Conservation (phyloP, 2,797 vertebrate genomes). For the Remorina albescens region DNA sequence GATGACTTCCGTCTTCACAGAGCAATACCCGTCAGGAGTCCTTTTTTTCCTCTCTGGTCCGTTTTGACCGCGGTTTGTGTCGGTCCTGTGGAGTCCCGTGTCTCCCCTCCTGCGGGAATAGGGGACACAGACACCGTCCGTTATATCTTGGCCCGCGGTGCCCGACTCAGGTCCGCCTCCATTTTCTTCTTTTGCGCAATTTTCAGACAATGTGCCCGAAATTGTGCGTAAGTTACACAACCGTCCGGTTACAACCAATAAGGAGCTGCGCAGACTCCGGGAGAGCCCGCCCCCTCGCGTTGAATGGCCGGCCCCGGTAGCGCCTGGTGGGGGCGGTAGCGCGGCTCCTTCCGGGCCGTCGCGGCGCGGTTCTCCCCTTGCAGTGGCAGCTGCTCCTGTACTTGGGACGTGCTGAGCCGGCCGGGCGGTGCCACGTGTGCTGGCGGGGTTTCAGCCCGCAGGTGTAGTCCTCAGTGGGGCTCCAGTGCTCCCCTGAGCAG, state of each 20-base stretch:
- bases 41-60: background rate
- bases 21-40: background rate
- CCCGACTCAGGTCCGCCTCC: slow-evolving; percentile 26
- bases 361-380: slow-evolving; percentile 41
- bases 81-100: too few species aligned
- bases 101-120: too few species aligned
- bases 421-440: background rate
- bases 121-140: background rate
- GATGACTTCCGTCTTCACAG: slow-evolving; percentile 37
- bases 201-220: slow-evolving; percentile 64
- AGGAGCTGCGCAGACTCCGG: slow-evolving; percentile 12
- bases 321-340: slow-evolving; percentile 33
- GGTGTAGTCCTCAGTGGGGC: slow-evolving; percentile 22
- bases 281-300: slow-evolving; percentile 69
- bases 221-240: slow-evolving; percentile 56
- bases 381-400: slow-evolving; percentile 51
- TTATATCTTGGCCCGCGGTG: background rate
- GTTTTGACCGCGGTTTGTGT: background rate
- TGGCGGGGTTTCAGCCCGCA: background rate
- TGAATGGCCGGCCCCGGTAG: slow-evolving; percentile 39
- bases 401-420: slow-evolving; percentile 6
- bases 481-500: background rate
- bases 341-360: slow-evolving; percentile 61
- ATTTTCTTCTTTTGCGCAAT: slow-evolving; percentile 62
- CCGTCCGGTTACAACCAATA: slow-evolving; percentile 65